These are phyloP conservation scores for Cyanoliseus patagonus DNA, from an alignment of 2,113 vertebrate genomes.

Conservation along the genomic window DNA sequence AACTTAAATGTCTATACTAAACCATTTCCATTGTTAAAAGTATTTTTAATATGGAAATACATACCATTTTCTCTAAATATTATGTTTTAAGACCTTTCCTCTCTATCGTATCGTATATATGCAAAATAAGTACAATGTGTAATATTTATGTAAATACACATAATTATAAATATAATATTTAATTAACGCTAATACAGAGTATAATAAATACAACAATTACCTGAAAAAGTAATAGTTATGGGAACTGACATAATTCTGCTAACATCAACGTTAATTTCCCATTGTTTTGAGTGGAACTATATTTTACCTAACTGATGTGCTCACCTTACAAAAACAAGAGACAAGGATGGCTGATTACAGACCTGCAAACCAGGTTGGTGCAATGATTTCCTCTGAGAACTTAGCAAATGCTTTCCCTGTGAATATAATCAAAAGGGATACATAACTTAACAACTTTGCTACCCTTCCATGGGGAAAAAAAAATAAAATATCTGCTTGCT, in stretches of 20 bases:
- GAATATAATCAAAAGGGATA: neutral
- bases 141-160: neutral
- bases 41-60: neutral
- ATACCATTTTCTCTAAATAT: neutral
- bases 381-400: neutral
- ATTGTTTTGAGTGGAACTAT: neutral
- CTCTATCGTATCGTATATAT: neutral
- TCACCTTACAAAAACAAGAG: neutral
- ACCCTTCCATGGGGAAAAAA: neutral
- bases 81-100: neutral
- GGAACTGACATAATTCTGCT: neutral
- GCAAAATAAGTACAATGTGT: neutral
- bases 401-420: neutral
- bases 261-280: neutral
- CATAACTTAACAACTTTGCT: neutral
- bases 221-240: neutral
- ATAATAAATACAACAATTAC: neutral
- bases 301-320: neutral
- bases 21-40: neutral
- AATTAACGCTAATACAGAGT: neutral
- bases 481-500: neutral
- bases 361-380: neutral
- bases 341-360: neutral
- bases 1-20: neutral
- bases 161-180: neutral